These are phyloP conservation scores for Heliconius ethilla DNA, from an alignment of 2,888 invertebrate genomes.

Conservation along the genomic window DNA sequence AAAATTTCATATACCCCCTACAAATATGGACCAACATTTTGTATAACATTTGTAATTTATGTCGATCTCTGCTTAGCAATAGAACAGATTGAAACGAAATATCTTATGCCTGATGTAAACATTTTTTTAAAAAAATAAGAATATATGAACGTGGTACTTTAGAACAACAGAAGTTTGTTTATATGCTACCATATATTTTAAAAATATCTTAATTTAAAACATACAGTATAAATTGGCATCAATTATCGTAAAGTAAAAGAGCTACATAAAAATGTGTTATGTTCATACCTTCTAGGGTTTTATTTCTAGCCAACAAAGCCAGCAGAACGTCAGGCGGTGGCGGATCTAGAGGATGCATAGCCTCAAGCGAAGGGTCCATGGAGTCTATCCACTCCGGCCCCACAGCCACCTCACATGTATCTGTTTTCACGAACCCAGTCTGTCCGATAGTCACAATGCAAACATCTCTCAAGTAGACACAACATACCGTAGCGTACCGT, in stretches of 20 bases:
- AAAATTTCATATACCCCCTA: background rate
- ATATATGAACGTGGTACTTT: no score
- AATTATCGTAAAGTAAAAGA: background rate
- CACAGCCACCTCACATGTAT: conserved; percentile 60
- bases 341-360: conserved; percentile 73
- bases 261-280: background rate
- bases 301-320: conserved; percentile 92
- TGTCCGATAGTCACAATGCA: conserved; percentile 59
- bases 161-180: background rate
- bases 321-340: conserved; percentile 93
- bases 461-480: conserved; percentile 53
- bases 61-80: background rate
- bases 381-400: conserved; percentile 61
- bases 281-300: conserved; percentile 92
- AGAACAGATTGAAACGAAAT: background rate
- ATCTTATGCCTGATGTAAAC: no score
- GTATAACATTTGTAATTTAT: background rate
- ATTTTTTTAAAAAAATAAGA: background rate
- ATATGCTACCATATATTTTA: background rate
- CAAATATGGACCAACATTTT: background rate
- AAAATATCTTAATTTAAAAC: background rate
- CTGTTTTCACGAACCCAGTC: conserved; percentile 64
- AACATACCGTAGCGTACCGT: conserved; percentile 57
- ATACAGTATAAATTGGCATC: background rate
- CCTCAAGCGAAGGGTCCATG: conserved; percentile 66